Conservation (phyloP, 2,113 vertebrate genomes). For the human region DNA sequence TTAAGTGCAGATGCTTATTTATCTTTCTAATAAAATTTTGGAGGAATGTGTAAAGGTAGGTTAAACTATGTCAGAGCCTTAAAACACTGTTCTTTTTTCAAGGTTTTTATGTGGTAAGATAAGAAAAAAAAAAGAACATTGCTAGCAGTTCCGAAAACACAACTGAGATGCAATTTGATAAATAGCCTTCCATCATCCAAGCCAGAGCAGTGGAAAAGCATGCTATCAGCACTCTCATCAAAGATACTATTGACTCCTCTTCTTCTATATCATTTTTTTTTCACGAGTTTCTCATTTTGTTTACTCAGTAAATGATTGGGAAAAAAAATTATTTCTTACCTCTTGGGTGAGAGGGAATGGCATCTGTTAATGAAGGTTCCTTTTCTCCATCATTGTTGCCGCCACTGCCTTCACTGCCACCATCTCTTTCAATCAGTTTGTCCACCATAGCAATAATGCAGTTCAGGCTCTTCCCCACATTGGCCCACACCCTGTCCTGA, state of each 20-base stretch:
- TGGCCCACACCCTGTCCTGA: conserved; percentile 97
- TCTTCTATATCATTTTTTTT: not conserved
- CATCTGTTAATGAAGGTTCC: conserved; percentile 85
- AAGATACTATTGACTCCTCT: not conserved
- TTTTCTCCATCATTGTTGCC: conserved; percentile 61
- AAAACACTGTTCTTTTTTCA: conserved; percentile 45
- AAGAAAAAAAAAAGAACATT: not conserved
- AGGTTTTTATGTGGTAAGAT: conserved; percentile 49
- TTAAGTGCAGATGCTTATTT: conserved; percentile 7
- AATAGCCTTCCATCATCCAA: conserved; percentile 45
- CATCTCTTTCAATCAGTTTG: conserved; percentile 91
- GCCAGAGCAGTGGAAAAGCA: conserved; percentile 9
- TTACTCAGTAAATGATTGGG: conserved; percentile 16
- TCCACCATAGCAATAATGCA: conserved; percentile 97
- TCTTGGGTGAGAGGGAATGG: conserved; percentile 85
- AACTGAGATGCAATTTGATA: conserved; percentile 62
- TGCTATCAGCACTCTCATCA: conserved; percentile 34
- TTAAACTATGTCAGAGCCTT: conserved; percentile 60
- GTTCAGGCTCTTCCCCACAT: conserved; percentile 95
- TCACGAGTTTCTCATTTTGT: conserved; percentile 44
- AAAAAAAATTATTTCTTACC: conserved; percentile 84
- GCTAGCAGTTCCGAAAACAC: conserved; percentile 62
- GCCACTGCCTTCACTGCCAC: conserved; percentile 70
- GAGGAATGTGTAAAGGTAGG: conserved; percentile 53
- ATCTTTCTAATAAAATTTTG: conserved; percentile 31